A percentile compares a stretch with the other conserved stretches of the same genome.
Evolutionary conservation across 2,797 vertebrate species (phyloP).

Genomic region (Chrysocyon brachyurus): DNA sequence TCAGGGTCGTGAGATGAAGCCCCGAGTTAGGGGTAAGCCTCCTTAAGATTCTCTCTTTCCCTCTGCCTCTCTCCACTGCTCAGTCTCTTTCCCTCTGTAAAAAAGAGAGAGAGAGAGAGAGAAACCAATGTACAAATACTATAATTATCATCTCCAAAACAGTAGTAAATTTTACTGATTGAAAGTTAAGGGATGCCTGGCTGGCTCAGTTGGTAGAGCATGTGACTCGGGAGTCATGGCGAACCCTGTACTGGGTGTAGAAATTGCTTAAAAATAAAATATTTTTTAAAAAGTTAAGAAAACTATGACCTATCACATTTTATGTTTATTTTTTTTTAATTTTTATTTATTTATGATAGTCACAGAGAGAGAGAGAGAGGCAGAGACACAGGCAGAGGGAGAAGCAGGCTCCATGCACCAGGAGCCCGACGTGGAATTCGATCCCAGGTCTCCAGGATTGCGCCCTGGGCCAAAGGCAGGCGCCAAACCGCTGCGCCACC

Average conservation of each 20-base stretch:
- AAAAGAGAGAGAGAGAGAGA: neutral
- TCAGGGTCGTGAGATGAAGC: neutral
- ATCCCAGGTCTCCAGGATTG: too few species aligned
- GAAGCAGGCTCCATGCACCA: too few species aligned
- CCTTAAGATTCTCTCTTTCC: neutral
- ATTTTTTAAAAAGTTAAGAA: neutral
- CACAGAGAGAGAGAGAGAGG: too few species aligned
- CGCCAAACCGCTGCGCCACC: too few species aligned
- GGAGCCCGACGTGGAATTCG: too few species aligned
- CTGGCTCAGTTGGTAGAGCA: neutral
- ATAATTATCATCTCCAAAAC: conserved; percentile 37
- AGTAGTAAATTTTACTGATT: neutral
- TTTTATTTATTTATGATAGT: too few species aligned
- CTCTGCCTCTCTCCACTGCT: neutral
- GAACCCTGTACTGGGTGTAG: neutral
- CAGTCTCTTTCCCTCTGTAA: neutral
- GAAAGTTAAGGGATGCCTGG: neutral
- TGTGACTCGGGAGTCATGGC: neutral
- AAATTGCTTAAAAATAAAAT: neutral
- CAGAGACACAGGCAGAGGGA: too few species aligned
- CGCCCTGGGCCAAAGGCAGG: too few species aligned
- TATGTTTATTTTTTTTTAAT: too few species aligned
- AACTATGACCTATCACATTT: neutral
- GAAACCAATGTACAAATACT: neutral
- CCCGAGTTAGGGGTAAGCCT: neutral